Evolutionary conservation across 2,113 vertebrate genomes (phyloP).

Genomic region (Rhea americana): DNA sequence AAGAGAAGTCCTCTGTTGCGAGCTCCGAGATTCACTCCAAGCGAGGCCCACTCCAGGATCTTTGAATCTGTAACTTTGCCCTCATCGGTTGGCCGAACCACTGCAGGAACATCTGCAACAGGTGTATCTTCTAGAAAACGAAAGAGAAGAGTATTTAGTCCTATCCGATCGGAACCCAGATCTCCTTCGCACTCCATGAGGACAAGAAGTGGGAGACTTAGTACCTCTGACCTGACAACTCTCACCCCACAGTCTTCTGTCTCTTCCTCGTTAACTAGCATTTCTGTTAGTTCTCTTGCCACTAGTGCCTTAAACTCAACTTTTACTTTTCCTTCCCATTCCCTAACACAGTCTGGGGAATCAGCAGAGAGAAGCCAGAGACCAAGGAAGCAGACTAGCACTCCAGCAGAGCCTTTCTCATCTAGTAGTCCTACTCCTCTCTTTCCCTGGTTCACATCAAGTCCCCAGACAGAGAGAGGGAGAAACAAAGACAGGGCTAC

Average conservation of each 20-base stretch:
- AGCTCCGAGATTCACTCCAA: constrained; percentile 93
- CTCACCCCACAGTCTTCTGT: constrained; percentile 76
- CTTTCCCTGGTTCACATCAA: constrained; percentile 83
- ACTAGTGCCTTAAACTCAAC: constrained; percentile 96
- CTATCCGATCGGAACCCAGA: constrained; percentile 84
- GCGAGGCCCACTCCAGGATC: constrained; percentile 96
- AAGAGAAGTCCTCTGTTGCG: constrained; percentile 93
- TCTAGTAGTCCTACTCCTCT: constrained; percentile 77
- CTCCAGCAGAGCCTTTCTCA: constrained; percentile 78
- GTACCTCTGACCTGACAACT: constrained; percentile 80
- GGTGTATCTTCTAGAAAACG: constrained; percentile 78
- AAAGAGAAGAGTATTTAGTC: constrained; percentile 80
- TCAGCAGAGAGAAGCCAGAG: constrained; percentile 75
- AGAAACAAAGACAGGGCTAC: constrained; percentile 76
- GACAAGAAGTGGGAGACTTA: constrained; percentile 91
- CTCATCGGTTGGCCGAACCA: constrained; percentile 78
- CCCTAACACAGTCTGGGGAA: constrained; percentile 77
- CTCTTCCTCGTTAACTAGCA: constrained; percentile 86
- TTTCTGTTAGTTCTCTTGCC: constrained; percentile 88
- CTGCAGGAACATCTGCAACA: constrained; percentile 78
- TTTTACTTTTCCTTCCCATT: constrained; percentile 82
- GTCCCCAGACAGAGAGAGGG: constrained; percentile 82
- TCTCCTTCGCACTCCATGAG: constrained; percentile 98
- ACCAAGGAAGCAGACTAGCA: constrained; percentile 71
- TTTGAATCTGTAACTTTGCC: constrained; percentile 93